Evolutionary conservation across 2,113 vertebrate species (phyloP).

Genomic region (Vimba vimba): DNA sequence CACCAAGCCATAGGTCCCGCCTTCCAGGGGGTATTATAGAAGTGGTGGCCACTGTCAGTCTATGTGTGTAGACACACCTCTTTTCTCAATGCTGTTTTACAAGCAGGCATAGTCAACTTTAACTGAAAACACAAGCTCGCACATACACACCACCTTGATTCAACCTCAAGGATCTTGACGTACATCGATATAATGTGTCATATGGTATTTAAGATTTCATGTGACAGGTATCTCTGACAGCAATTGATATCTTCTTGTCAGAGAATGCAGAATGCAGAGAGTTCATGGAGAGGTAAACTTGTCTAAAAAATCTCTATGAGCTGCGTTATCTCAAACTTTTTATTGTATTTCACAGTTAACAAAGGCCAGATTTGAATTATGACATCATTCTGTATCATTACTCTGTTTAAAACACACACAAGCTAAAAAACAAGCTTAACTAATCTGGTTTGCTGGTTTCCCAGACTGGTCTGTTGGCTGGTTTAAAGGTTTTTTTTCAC

Average conservation of each 20-base stretch:
- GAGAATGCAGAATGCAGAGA: slow-evolving; percentile 27
- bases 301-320: background rate
- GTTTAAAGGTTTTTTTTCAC: background rate
- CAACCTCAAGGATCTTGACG: slow-evolving; percentile 21
- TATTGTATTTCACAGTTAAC: slow-evolving; percentile 22
- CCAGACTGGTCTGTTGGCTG: background rate
- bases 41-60: slow-evolving; percentile 10
- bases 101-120: slow-evolving; percentile 2
- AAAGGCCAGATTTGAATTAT: slow-evolving; percentile 7
- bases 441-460: background rate
- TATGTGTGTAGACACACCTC: slow-evolving; percentile 31
- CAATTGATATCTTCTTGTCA: slow-evolving; percentile 32
- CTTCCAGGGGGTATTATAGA: slow-evolving; percentile 67
- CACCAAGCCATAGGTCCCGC: slow-evolving; percentile 73
- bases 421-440: background rate
- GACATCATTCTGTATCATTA: background rate
- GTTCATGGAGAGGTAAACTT: slow-evolving; percentile 34
- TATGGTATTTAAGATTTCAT: slow-evolving; percentile 42
- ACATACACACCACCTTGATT: background rate
- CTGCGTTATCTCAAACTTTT: background rate
- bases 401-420: background rate
- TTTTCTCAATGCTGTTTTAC: slow-evolving; percentile 28
- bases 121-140: background rate
- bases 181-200: slow-evolving; percentile 43
- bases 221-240: slow-evolving; percentile 48